Base-by-base conservation (phyloP, 2,888 invertebrate genomes). In the Drosophila flavopinicola region DNA sequence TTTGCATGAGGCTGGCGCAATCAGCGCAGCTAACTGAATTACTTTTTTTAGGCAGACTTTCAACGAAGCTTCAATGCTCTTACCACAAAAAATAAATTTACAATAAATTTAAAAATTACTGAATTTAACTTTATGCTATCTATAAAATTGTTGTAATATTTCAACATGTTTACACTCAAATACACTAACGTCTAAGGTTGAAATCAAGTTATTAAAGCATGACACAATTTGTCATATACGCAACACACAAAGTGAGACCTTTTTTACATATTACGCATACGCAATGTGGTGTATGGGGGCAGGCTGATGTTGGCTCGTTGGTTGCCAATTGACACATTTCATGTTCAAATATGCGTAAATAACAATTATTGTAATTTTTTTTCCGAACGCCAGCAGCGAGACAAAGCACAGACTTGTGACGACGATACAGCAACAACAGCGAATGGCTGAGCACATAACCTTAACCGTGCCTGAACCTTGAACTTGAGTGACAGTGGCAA, bases 291-390 rank as follows among this genome's bases (percentile, higher is more conserved):
- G 20, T 42, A 38, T 37, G 47, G 15, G 17, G 48, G 52, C 66
- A 45, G 59, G 52, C 52, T 45, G 56, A 42, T 52, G 57, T 52
- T 66, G 35, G 56, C 61, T 75, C 65, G 69, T 71, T 70, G 69
- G 48, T 41, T 78, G 67, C 75, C 75, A 80, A 82, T 82, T 82
- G 79, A 69, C 75, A 75, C 79, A 72, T 85, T 78, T 78, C 69
- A 65, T 87, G 76, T 73, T 83, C 75, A 82, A 68, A 85, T 71
- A 86, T 78, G 84, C 87, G 85, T 87, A 79, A 87, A 87, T 76
- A 83, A 77, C 80, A 78, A 86, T 87, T 82, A 82, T 79, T 76
- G 78, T 83, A 83, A 71, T 78, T 74, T 79, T 74, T 79, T 70
- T 73, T 47, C 53, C 58, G 37, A 24, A 38, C 54, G 57, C 39